These are phyloP conservation scores for Hephaestus fuliginosus DNA, from an alignment of 2,797 vertebrate species.

Conservation along the genomic window DNA sequence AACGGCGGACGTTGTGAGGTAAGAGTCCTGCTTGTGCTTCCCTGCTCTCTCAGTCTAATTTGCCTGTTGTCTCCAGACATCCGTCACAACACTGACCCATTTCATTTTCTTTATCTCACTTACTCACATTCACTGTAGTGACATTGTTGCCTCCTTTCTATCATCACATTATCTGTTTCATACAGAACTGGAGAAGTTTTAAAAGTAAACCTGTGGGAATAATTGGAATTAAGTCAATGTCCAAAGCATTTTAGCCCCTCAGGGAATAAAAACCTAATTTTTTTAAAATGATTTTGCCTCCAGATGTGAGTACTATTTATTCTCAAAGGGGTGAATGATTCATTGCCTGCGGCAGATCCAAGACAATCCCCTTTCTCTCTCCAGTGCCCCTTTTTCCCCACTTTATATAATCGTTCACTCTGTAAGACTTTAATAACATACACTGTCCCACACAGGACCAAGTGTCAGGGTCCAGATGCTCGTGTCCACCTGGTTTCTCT, in stretches of 20 bases:
- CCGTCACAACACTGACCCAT: not conserved
- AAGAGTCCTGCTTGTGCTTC: conserved; percentile 30
- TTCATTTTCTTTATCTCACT: conserved; percentile 1
- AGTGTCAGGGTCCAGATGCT: conserved; percentile 73
- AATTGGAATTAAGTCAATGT: not conserved
- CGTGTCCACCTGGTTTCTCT: conserved; percentile 81
- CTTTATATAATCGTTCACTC: not conserved
- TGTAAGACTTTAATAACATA: not conserved
- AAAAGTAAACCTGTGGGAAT: not conserved
- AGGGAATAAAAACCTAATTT: not conserved
- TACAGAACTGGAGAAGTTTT: not conserved
- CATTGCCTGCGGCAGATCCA: not conserved
- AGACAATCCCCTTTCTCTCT: not conserved
- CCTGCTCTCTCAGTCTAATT: conserved; percentile 9
- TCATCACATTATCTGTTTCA: not conserved
- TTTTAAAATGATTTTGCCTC: not conserved
- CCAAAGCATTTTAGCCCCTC: not conserved
- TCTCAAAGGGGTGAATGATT: conserved; percentile 4
- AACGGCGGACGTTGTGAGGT: conserved; percentile 87
- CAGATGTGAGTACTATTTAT: not conserved
- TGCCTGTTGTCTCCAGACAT: conserved; percentile 5
- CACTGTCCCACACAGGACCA: conserved; percentile 71
- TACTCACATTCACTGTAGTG: not conserved
- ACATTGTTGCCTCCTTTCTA: not conserved
- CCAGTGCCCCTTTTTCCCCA: not conserved